phyloP scores from a whole-genome alignment of 2,888 invertebrate genomes.

The Nineta flava region DNA sequence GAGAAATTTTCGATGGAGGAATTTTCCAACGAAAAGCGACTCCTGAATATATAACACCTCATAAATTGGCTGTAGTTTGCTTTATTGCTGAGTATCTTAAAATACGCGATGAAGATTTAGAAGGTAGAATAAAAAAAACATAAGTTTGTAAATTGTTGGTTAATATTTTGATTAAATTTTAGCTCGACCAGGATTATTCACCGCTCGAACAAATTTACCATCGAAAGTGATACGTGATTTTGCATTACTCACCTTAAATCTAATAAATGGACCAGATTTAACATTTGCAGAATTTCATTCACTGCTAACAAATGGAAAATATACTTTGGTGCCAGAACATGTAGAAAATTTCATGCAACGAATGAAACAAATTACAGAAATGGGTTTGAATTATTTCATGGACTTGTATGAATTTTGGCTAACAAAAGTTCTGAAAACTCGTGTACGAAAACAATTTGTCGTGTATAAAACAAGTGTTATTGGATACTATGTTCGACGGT shows the following conservation, averaged over 20 bases:
- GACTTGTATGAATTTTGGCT: conserved; percentile 37
- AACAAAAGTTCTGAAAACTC: background rate
- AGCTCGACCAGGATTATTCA: conserved; percentile 22
- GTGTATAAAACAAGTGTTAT: conserved; percentile 27
- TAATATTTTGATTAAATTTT: conserved; percentile 16
- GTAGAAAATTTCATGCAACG: conserved; percentile 42
- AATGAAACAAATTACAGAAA: conserved; percentile 37
- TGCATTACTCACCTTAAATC: conserved; percentile 60
- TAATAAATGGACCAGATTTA: conserved; percentile 72
- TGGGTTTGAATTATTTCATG: conserved; percentile 41
- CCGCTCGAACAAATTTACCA: conserved; percentile 31
- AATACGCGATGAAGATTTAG: conserved; percentile 33
- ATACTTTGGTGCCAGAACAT: conserved; percentile 37
- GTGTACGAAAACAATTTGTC: conserved; percentile 11
- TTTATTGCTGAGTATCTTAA: conserved; percentile 60
- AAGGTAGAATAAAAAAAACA: conserved; percentile 18
- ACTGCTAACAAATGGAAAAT: conserved; percentile 44
- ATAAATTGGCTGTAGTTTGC: conserved; percentile 61
- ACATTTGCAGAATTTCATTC: conserved; percentile 48
- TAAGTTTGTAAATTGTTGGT: conserved; percentile 2
- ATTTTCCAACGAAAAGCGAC: conserved; percentile 23
- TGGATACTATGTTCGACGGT: conserved; percentile 69
- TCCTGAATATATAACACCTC: conserved; percentile 56
- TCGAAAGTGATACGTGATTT: conserved; percentile 58
- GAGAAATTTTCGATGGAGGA: conserved; percentile 24